Evolutionary conservation across 2,888 invertebrate genomes (phyloP).

Genomic region (Deroplatys truncata): DNA sequence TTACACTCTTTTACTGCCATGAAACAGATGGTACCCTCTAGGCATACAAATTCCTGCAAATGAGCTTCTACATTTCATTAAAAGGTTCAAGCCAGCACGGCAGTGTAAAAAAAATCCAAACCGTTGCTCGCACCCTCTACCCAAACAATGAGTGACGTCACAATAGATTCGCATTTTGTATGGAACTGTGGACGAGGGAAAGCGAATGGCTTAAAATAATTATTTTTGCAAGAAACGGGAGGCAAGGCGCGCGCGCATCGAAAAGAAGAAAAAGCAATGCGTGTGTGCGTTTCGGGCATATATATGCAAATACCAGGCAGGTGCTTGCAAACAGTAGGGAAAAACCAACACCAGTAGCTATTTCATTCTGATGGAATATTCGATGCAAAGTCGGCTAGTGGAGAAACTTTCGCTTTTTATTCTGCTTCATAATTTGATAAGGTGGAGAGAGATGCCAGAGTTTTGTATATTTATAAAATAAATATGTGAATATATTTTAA

Average conservation of each 20-base stretch:
- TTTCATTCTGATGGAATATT: no score
- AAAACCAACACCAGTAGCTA: no score
- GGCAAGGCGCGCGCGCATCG: background rate
- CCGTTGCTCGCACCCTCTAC: background rate
- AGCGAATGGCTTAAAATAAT: background rate
- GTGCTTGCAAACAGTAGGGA: background rate
- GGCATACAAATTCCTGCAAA: constrained; percentile 21
- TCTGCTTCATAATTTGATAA: no score
- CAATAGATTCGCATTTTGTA: background rate
- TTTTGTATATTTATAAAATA: no score
- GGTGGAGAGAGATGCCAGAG: no score
- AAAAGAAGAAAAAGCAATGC: background rate
- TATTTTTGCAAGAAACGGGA: background rate
- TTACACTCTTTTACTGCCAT: background rate
- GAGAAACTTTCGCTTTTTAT: no score
- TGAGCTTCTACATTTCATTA: constrained; percentile 18
- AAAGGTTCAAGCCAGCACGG: background rate
- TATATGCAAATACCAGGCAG: background rate
- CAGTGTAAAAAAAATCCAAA: background rate
- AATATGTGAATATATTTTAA: no score
- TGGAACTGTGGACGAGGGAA: background rate
- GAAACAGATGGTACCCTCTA: constrained; percentile 14
- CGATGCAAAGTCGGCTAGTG: no score
- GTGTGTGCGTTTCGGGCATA: background rate
- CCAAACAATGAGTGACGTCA: background rate